phyloP scores from a whole-genome alignment of 2,797 vertebrate species.

The Pitangus sulphuratus region DNA sequence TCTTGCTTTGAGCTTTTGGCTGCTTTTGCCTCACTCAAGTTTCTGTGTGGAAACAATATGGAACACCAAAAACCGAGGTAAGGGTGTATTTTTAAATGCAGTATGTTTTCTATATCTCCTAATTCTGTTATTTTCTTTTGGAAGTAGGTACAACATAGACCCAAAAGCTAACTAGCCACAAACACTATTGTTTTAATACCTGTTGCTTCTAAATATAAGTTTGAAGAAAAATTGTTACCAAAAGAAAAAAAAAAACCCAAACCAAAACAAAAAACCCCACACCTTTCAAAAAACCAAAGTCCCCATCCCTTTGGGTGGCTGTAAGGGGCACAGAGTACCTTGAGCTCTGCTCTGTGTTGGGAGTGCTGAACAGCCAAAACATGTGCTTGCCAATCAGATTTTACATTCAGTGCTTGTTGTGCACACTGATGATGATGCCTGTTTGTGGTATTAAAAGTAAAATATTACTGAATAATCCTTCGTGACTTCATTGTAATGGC shows the following conservation, averaged over 20 bases:
- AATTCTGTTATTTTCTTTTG: neutral
- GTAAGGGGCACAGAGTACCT: neutral
- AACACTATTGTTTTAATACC: neutral
- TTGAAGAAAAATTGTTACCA: neutral
- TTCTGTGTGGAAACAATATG: constrained; percentile 35
- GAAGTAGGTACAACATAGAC: neutral
- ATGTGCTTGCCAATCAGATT: constrained; percentile 28
- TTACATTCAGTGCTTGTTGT: neutral
- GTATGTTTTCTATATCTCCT: neutral
- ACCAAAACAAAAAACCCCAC: neutral
- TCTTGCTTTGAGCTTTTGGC: constrained; percentile 15
- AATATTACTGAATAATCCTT: neutral
- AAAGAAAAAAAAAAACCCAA: neutral
- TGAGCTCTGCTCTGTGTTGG: neutral
- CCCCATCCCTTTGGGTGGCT: neutral
- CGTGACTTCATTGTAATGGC: neutral
- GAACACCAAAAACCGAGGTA: constrained; percentile 43
- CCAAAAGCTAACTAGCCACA: neutral
- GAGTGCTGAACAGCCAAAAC: neutral
- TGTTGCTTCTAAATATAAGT: neutral
- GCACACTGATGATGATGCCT: neutral
- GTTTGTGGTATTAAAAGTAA: neutral
- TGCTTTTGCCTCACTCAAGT: constrained; percentile 27
- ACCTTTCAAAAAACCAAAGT: neutral
- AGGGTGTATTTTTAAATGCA: neutral